A percentile compares a stretch with the other conserved stretches of the same genome.
These are phyloP conservation scores for Aplysia californica DNA, from an alignment of 1,140 invertebrate species.

Conservation along the genomic window DNA sequence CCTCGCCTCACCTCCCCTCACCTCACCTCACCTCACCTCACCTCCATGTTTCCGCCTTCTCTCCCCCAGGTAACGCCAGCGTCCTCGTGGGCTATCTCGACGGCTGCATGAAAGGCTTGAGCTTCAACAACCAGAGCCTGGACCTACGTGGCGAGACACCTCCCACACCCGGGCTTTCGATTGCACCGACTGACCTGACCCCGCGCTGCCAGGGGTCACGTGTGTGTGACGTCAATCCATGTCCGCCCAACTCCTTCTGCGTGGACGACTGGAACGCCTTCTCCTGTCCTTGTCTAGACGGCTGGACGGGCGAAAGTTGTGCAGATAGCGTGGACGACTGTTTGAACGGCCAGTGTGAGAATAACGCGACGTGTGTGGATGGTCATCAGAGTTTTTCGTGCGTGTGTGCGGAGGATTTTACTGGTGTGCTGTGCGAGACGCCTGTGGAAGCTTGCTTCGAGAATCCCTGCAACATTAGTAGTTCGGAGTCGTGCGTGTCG, in stretches of 20 bases:
- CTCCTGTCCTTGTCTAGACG: conserved; percentile 82
- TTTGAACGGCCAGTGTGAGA: conserved; percentile 40
- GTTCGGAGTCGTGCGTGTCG: conserved; percentile 37
- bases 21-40: no score
- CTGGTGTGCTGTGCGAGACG: conserved; percentile 51
- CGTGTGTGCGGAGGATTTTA: conserved; percentile 51
- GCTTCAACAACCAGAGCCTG: conserved; percentile 43
- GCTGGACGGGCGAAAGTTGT: conserved; percentile 42
- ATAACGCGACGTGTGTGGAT: conserved; percentile 51
- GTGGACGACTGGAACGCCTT: conserved; percentile 72
- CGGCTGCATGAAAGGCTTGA: conserved; percentile 48
- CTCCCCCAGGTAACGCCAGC: background rate
- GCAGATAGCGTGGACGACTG: conserved; percentile 37
- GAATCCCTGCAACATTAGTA: conserved; percentile 33
- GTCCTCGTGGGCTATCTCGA: conserved; percentile 44
- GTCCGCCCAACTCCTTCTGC: conserved; percentile 86
- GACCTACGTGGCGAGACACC: background rate
- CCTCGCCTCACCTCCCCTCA: no score
- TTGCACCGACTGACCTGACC: conserved; percentile 21
- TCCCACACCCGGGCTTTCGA: conserved; percentile 21
- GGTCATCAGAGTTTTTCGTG: conserved; percentile 50
- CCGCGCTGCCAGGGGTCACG: conserved; percentile 76
- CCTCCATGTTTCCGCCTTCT: no score
- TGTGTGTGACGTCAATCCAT: conserved; percentile 91
- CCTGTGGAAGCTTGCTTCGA: conserved; percentile 32